Evolutionary conservation across 2,888 invertebrate genomes (phyloP).

Genomic region (Teleiodes luculella): DNA sequence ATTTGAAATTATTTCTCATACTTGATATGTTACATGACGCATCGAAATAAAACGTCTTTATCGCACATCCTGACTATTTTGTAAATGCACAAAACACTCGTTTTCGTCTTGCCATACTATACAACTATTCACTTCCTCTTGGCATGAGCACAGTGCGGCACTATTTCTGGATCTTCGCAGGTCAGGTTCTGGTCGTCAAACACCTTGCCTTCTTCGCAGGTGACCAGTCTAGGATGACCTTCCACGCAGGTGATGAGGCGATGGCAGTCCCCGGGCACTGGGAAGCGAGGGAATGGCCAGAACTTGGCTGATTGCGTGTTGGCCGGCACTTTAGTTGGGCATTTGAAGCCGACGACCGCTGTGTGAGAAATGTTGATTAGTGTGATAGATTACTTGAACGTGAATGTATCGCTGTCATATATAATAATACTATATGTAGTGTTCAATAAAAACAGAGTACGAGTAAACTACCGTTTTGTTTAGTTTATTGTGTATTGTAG

Average conservation of each 20-base stretch:
- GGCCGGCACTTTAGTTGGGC: slow-evolving; percentile 90
- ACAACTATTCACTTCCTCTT: slow-evolving; percentile 26
- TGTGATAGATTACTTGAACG: neutral
- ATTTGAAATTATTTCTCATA: neutral
- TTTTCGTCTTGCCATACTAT: slow-evolving; percentile 58
- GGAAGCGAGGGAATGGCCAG: slow-evolving; percentile 95
- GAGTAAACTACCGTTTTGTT: no score
- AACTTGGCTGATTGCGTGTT: slow-evolving; percentile 90
- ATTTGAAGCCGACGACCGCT: slow-evolving; percentile 95
- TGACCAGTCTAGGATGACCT: slow-evolving; percentile 90
- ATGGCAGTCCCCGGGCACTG: slow-evolving; percentile 92
- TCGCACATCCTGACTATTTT: neutral
- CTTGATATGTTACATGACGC: neutral
- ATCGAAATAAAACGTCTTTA: neutral
- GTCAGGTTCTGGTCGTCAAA: slow-evolving; percentile 90
- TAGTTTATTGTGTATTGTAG: no score
- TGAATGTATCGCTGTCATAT: neutral
- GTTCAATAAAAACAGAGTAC: neutral
- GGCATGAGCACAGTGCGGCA: slow-evolving; percentile 70
- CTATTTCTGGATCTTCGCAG: slow-evolving; percentile 87
- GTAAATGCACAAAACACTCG: slow-evolving; percentile 14
- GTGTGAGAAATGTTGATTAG: slow-evolving; percentile 29
- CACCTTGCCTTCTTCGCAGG: slow-evolving; percentile 92
- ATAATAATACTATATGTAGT: neutral
- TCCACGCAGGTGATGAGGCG: slow-evolving; percentile 94